Conservation (phyloP, 2,797 vertebrate genomes). For the Phataginus tricuspis region DNA sequence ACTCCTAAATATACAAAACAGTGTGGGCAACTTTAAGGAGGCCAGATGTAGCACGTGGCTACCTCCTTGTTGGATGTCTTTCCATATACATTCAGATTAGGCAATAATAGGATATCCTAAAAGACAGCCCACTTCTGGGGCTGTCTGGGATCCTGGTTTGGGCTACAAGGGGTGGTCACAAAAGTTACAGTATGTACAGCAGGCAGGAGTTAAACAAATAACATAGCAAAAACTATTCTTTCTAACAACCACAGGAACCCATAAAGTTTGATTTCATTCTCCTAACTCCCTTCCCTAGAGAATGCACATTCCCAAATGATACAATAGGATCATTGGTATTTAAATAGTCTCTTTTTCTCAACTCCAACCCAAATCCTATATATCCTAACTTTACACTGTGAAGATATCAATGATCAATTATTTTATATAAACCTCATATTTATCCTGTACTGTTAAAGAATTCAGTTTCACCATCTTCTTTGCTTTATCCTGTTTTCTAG, state of each 20-base stretch:
- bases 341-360: background rate
- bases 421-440: background rate
- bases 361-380: background rate
- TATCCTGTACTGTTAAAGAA: background rate
- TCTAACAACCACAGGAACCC: background rate
- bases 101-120: background rate
- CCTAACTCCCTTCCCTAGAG: background rate
- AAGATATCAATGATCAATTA: background rate
- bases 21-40: background rate
- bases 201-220: background rate
- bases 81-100: background rate
- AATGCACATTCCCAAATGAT: background rate
- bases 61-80: background rate
- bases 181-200: fast-evolving
- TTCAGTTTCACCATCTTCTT: background rate
- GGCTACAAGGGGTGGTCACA: fast-evolving
- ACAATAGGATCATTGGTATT: background rate
- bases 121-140: background rate
- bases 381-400: background rate
- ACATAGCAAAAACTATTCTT: background rate
- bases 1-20: background rate
- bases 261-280: background rate
- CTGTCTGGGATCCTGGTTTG: background rate
- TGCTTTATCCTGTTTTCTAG: background rate
- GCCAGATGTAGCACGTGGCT: background rate